Percentiles rank a stretch among this genome's conserved stretches.
phyloP scores from a whole-genome alignment of 2,113 vertebrate species.

The Thunnus maccoyii region DNA sequence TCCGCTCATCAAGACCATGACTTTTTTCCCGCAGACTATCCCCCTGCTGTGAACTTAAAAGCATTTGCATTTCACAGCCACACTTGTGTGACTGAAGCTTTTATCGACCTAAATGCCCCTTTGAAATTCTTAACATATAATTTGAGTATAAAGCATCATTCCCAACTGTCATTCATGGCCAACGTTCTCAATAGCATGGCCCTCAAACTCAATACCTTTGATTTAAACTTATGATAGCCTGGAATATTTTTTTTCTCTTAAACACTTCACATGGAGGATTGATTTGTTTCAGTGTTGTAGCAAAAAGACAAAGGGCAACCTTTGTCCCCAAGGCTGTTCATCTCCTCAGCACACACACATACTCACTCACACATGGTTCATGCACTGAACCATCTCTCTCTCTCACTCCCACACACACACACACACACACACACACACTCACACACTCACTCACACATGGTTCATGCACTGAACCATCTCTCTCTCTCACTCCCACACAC shows the following conservation, averaged over 20 bases:
- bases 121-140: conserved; percentile 64
- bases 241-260: conserved; percentile 9
- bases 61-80: conserved; percentile 64
- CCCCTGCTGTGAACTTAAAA: conserved; percentile 71
- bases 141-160: conserved; percentile 46
- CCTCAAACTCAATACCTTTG: conserved; percentile 17
- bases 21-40: conserved; percentile 35
- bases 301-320: not conserved
- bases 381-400: too few species aligned
- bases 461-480: too few species aligned
- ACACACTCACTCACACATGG: too few species aligned
- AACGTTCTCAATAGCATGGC: conserved; percentile 14
- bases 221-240: conserved; percentile 24
- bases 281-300: not conserved
- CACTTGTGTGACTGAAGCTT: conserved; percentile 53
- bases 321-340: too few species aligned
- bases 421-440: too few species aligned
- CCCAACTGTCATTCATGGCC: conserved; percentile 31
- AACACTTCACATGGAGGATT: not conserved
- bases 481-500: too few species aligned
- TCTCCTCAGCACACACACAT: too few species aligned
- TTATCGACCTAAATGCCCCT: conserved; percentile 55
- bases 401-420: too few species aligned
- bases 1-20: conserved; percentile 39
- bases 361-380: too few species aligned